Conservation (phyloP, 2,888 invertebrate species). For the Sipha maydis region DNA sequence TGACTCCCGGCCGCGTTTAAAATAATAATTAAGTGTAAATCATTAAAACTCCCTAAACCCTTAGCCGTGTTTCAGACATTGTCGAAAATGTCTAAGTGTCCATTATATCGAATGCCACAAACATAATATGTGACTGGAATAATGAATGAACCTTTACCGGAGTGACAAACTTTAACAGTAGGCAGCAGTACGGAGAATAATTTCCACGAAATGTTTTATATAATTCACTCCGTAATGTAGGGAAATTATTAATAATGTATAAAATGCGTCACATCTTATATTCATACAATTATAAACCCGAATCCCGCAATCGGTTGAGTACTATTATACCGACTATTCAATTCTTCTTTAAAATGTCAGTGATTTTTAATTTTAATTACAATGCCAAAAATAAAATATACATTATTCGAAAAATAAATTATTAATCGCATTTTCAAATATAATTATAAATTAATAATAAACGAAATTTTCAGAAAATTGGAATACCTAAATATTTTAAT, state of each 20-base stretch:
- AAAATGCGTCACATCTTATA: constrained; percentile 1
- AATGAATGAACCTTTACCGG: constrained; percentile 3
- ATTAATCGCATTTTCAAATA: constrained; percentile 5
- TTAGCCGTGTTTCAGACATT: neutral
- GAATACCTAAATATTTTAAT: neutral
- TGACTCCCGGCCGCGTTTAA: neutral
- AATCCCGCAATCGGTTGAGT: neutral
- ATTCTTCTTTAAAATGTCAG: constrained; percentile 9
- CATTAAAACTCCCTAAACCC: constrained; percentile 13
- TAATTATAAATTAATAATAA: neutral
- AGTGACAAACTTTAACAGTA: constrained; percentile 25
- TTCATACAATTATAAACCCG: neutral
- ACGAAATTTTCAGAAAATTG: neutral
- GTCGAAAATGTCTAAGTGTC: neutral
- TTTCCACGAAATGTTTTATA: constrained; percentile 39
- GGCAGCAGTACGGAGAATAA: neutral
- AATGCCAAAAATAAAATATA: neutral
- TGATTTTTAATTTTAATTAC: neutral
- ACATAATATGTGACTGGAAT: constrained; percentile 19
- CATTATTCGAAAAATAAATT: neutral
- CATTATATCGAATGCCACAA: constrained; percentile 17
- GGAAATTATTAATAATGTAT: constrained; percentile 31
- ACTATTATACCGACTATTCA: constrained; percentile 7
- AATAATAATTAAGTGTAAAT: constrained; percentile 12
- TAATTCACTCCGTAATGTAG: constrained; percentile 6